Base-by-base conservation (phyloP, 2,113 vertebrate species). In the Todiramphus chloris region DNA sequence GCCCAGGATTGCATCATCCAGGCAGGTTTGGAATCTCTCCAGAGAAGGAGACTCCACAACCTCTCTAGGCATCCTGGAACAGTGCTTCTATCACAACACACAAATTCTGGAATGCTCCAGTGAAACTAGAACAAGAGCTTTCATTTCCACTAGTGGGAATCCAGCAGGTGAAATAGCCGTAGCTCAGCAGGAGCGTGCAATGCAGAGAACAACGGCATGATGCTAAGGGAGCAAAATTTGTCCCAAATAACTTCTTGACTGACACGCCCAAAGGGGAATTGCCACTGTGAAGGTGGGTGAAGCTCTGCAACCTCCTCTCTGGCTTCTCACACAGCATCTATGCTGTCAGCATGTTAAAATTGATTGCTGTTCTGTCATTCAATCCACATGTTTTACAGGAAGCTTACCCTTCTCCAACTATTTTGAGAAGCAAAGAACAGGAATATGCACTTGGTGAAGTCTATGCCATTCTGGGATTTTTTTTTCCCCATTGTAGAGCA, bases 51-150 rank as follows among this genome's bases (percentile, higher is more conserved):
- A 31, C 55, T 58, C 30, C 55, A 58, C 55, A 31, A 19, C 16
- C 55, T 58, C 55, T 33, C 30, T 58, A 17, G 17, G 55, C 55
- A 58, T 31, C 55, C 55, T 58, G 17, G 55, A 6, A 16, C 30
- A 56, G 30, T 16, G 55, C 51, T 53, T 62, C 60, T 13, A 17
- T 11, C 43, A 44, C 0, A 4, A 60, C 5, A 6, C 37, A n/a
- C 0, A 1, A 53, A 35, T 55, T 55, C 63, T 62, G 53, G 46
- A 46, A 25, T 0, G 5, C 44, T 20, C 39, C 19, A 69, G 39
- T 35, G 48, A 62, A 76, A 55, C 30, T 46, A 68, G 55, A 19
- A 46, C 39, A 8, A 69, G 19, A 69, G 48, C 55, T 55, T 90
- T 35, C 4, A 1, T 27, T 51, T 44, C 60, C 51, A 53, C 46